phyloP scores from a whole-genome alignment of 2,888 invertebrate genomes.

The Corythucha ciliata region DNA sequence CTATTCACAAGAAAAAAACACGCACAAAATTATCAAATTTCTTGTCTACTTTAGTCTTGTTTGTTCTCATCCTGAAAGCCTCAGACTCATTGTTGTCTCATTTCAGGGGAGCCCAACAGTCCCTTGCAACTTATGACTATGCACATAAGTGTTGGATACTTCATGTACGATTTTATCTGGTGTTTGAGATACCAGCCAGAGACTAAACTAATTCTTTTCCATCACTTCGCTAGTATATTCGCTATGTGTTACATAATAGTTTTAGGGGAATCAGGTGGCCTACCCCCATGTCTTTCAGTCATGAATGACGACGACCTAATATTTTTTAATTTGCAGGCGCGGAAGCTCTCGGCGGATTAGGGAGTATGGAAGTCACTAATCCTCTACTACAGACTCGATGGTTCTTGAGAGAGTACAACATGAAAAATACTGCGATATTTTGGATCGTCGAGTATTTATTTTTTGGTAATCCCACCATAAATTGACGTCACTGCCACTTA shows the following conservation, averaged over 20 bases:
- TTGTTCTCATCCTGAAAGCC: neutral
- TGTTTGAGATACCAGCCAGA: constrained; percentile 48
- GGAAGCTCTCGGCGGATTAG: constrained; percentile 42
- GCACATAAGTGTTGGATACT: constrained; percentile 53
- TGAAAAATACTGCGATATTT: constrained; percentile 44
- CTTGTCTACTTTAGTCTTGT: neutral
- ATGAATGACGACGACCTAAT: no score
- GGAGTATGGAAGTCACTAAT: constrained; percentile 53
- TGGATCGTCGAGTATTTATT: constrained; percentile 46
- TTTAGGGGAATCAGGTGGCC: constrained; percentile 44
- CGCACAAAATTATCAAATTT: neutral
- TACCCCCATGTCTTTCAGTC: no score
- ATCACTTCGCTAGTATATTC: constrained; percentile 47
- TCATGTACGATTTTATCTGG: constrained; percentile 53
- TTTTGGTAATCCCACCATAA: constrained; percentile 37
- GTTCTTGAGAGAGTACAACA: constrained; percentile 49
- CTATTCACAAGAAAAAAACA: neutral
- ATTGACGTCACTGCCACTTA: neutral
- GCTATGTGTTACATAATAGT: constrained; percentile 47
- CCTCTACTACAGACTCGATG: constrained; percentile 54
- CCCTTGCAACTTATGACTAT: constrained; percentile 44
- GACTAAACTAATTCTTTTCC: constrained; percentile 47
- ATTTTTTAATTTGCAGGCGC: constrained; percentile 27
- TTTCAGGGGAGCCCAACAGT: constrained; percentile 36
- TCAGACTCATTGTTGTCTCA: neutral